Evolutionary conservation across 2,888 invertebrate genomes (phyloP).

Genomic region (Rhamnusium bicolor): DNA sequence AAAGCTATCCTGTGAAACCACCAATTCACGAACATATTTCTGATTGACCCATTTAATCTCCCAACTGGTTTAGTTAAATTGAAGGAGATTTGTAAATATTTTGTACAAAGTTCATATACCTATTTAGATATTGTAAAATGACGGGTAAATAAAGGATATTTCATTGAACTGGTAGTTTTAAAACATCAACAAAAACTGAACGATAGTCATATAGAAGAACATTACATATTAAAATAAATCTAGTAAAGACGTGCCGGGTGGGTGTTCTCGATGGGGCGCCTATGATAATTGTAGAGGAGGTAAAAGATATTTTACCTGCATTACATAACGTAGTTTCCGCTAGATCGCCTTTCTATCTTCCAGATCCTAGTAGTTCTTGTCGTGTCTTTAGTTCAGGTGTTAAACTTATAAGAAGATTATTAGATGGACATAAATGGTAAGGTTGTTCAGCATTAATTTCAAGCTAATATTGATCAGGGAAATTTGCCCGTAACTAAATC

Average conservation of each 20-base stretch:
- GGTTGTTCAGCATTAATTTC: too few relatives aligned
- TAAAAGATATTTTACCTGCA: constrained; percentile 22
- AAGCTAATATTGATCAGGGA: too few relatives aligned
- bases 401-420: neutral
- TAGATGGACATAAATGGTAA: too few relatives aligned
- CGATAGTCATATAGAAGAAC: neutral
- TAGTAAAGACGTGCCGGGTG: neutral
- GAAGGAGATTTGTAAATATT: too few relatives aligned
- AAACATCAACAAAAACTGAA: neutral
- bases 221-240: neutral
- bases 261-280: constrained; percentile 15
- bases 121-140: too few relatives aligned
- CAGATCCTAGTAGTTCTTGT: constrained; percentile 23
- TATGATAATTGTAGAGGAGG: constrained; percentile 14
- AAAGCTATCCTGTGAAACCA: too few relatives aligned
- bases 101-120: too few relatives aligned
- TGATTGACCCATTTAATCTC: too few relatives aligned
- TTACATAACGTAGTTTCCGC: constrained; percentile 26
- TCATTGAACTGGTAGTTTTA: neutral
- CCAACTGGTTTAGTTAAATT: too few relatives aligned
- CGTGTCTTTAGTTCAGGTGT: constrained; percentile 10
- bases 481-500: too few relatives aligned
- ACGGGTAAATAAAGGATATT: too few relatives aligned
- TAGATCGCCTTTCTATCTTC: constrained; percentile 15
- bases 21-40: too few relatives aligned